Percentiles rank a stretch among this genome's conserved stretches.
Evolutionary conservation across 2,797 vertebrate genomes (phyloP).

Genomic region (Lacerta viridis): DNA sequence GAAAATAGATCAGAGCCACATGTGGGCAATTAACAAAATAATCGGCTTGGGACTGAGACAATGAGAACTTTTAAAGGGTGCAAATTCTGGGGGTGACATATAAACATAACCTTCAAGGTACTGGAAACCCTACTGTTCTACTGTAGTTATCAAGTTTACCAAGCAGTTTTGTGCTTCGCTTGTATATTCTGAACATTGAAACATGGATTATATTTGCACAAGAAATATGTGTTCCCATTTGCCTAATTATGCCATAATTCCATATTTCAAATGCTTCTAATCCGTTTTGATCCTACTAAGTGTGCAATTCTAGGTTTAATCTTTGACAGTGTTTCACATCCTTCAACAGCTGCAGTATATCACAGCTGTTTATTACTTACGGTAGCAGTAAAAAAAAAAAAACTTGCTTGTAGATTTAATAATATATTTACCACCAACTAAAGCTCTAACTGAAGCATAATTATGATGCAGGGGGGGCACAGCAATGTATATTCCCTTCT

Average conservation of each 20-base stretch:
- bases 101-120: conserved; percentile 41
- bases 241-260: conserved; percentile 73
- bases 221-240: conserved; percentile 70
- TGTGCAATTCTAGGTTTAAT: conserved; percentile 65
- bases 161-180: neutral
- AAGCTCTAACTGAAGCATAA: conserved; percentile 27
- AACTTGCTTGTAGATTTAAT: conserved; percentile 27
- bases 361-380: conserved; percentile 66
- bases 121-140: neutral
- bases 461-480: conserved; percentile 38
- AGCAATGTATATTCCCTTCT: neutral
- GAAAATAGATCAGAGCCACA: neutral
- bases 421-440: conserved; percentile 50
- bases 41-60: neutral
- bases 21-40: neutral
- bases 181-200: conserved; percentile 31
- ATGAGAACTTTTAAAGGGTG: neutral
- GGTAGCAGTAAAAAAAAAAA: conserved; percentile 49
- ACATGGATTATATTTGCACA: conserved; percentile 55
- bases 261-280: conserved; percentile 65
- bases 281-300: conserved; percentile 71
- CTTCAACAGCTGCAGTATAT: conserved; percentile 65
- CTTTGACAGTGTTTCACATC: conserved; percentile 68
- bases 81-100: neutral
- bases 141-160: conserved; percentile 6